A percentile compares a stretch with the other conserved stretches of the same genome.
These are phyloP conservation scores for Lithobates pipiens DNA, from an alignment of 2,797 vertebrate genomes.

Conservation along the genomic window DNA sequence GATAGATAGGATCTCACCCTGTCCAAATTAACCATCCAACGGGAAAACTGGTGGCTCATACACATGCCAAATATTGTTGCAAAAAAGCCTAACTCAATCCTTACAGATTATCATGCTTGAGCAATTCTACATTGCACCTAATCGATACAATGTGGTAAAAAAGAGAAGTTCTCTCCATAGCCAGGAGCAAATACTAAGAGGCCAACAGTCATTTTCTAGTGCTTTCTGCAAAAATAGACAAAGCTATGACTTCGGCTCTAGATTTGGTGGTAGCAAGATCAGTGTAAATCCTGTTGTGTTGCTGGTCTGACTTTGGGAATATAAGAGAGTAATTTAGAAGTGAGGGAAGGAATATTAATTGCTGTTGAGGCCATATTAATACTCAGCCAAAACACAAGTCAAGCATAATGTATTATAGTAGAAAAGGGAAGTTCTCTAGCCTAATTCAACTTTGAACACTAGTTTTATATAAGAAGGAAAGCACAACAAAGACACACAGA, in stretches of 20 bases:
- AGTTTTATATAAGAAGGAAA: neutral
- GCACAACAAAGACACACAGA: no score
- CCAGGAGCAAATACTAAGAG: neutral
- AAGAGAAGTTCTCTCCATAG: neutral
- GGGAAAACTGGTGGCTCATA: no score
- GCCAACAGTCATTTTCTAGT: neutral
- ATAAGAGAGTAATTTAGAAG: no score
- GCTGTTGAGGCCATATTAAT: neutral
- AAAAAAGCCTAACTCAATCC: neutral
- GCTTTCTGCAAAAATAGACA: neutral
- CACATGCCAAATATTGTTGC: neutral
- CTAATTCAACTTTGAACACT: neutral
- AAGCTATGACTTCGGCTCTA: neutral
- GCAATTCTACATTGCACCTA: neutral
- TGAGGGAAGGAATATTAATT: neutral
- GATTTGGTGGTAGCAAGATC: neutral
- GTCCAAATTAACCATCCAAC: no score
- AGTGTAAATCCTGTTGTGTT: neutral
- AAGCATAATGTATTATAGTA: no score
- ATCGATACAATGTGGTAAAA: no score
- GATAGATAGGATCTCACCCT: no score
- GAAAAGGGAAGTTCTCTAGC: no score
- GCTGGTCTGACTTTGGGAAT: neutral
- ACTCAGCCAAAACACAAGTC: no score
- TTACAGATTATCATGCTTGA: neutral